Evolutionary conservation across 2,888 invertebrate genomes (phyloP), one percentile per base, ranked within the genome.

Genomic region (Lordiphosa andalusiaca): DNA sequence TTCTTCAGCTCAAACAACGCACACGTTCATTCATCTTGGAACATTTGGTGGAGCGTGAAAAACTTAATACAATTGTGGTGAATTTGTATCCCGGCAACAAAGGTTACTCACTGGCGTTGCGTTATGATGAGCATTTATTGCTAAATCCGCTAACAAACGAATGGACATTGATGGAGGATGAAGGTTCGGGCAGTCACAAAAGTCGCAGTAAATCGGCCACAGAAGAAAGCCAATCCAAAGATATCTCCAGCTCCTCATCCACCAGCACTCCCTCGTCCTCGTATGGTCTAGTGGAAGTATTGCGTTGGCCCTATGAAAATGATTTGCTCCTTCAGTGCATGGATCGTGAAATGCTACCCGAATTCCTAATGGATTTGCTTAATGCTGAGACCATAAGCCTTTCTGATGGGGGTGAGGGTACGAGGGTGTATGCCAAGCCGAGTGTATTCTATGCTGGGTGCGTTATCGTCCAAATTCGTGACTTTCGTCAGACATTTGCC

Each of bases 61-160:
- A 94, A 89, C 92, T 97, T 82, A 96, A 96, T 89, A 96, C 96
- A 71, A 91, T 98, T 87, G 94, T 97, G 85, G 92, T 98, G 82
- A 98, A 96, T 91, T 91, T 98, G 81, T 96, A 97, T 91, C 95
- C 96, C 62, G 96, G 95, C 55, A 96, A 96, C 91, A 96, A 97
- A 90, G 97, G 97, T 80, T 97, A 96, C 91, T 95, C 96, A 55
- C 85, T 91, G 77, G 88, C 89, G 39, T 82, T 89, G 69, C 87
- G 88, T 64, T 87, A 89, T 50, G 86, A 89, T 59, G 86, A 86
- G 65, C 87, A 91, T 86, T 67, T 91, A 89, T 51, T 76, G 54
- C 62, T 82, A 1, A 80, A 82, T 23, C 58, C 73, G 39, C 67
- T 67, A 4, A 71, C 78, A 12, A 76, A 84, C 30, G 81, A 81